phyloP scores from a whole-genome alignment of 2,888 invertebrate species.

The Germaria angustata region DNA sequence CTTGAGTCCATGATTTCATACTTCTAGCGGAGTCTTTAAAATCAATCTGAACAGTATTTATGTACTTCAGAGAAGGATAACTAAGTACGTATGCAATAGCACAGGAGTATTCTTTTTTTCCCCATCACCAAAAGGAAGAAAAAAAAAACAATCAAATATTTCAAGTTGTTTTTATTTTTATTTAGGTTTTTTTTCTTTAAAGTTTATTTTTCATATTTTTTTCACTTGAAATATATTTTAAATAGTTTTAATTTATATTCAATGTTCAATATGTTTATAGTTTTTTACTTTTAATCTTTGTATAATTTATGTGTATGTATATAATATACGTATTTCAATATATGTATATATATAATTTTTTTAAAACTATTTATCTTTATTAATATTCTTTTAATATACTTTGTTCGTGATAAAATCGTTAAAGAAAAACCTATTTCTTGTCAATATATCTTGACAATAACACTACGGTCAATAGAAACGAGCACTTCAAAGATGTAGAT shows the following conservation, averaged over 20 bases:
- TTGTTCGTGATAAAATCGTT: conserved; percentile 33
- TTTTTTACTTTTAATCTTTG: conserved; percentile 23
- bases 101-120: no score
- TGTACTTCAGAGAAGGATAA: no score
- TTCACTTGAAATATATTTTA: conserved; percentile 61
- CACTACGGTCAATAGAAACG: not conserved
- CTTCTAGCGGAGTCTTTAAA: no score
- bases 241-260: conserved; percentile 56
- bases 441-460: not conserved
- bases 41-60: no score
- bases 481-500: not conserved
- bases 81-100: no score
- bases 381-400: conserved; percentile 10
- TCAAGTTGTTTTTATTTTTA: conserved; percentile 63
- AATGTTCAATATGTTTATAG: conserved; percentile 52
- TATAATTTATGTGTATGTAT: conserved; percentile 57
- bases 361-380: conserved; percentile 39
- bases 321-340: conserved; percentile 52
- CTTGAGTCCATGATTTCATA: no score
- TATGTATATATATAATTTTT: conserved; percentile 44
- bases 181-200: conserved; percentile 55
- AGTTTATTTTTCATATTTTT: conserved; percentile 47
- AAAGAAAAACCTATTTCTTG: conserved; percentile 41
- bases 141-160: conserved; percentile 21
- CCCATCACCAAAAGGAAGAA: no score